Conservation (phyloP, 2,888 invertebrate species). For the Blomia tropicalis region DNA sequence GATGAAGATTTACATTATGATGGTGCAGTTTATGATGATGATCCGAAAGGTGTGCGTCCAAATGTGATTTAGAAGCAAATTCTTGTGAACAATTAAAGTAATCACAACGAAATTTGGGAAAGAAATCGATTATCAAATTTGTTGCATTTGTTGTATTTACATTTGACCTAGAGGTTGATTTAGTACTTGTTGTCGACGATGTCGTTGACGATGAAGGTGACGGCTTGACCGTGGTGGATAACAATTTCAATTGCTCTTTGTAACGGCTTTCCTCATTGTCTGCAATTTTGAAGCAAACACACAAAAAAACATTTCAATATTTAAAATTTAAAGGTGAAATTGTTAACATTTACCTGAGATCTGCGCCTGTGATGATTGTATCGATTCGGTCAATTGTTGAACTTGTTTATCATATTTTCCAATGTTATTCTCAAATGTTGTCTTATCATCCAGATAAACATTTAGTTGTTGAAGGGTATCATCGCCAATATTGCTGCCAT, state of each 20-base stretch:
- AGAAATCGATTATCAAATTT: background rate
- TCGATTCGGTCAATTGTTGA: slow-evolving; percentile 7
- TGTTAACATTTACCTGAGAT: background rate
- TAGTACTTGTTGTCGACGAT: too few relatives aligned
- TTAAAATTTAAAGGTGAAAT: background rate
- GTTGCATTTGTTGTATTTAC: too few relatives aligned
- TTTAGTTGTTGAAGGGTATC: too few relatives aligned
- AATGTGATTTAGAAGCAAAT: background rate
- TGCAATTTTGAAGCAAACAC: background rate
- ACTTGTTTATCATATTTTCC: slow-evolving; percentile 18
- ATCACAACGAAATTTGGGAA: slow-evolving; percentile 16
- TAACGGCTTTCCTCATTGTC: slow-evolving; percentile 1
- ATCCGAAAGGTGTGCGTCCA: background rate
- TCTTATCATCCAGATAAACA: background rate
- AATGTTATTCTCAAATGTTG: background rate
- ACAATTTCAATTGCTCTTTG: slow-evolving; percentile 11
- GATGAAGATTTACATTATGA: background rate
- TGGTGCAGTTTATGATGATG: background rate
- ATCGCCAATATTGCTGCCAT: too few relatives aligned
- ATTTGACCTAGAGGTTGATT: too few relatives aligned
- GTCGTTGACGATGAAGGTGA: background rate
- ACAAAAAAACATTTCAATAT: background rate
- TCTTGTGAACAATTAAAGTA: slow-evolving; percentile 3
- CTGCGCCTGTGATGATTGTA: slow-evolving; percentile 2
- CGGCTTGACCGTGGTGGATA: background rate